Base-by-base conservation (phyloP, 35 echinoderm and acorn worm genomes). In the Patiria miniata region DNA sequence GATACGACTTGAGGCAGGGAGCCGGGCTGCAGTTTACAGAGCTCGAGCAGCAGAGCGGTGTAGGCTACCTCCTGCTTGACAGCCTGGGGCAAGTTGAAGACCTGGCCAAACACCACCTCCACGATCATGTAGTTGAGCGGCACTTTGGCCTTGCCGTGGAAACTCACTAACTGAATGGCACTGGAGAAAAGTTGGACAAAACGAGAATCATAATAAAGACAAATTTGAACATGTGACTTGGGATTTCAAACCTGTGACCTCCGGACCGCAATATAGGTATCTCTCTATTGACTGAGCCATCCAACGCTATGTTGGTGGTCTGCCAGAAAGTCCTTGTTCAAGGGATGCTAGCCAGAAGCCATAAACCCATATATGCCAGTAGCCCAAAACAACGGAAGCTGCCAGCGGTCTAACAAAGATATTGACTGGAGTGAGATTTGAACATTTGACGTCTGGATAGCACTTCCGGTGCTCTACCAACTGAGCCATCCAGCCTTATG, bases 1-100 rank as follows among this genome's bases (percentile, higher is more conserved):
- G 89, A 95, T 91, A 98, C 95, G 78, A 98, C 95, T 98, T 98
- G 95, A 42, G 95, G 95, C 16, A 98, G 82, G 18, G 92, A 94
- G 15, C 91, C 81, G 37, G 95, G 95, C 53, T 98, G 95, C 22
- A 94, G 88, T 69, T 98, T 98, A 81, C 95, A 98, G 9, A 98
- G 86, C 78, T 98, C 95, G 84, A 94, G 47, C 65, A 94, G 82
- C 39, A 98, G 65, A 36, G 92, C 37, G 17, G 93, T 87, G 59
- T 99, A 92, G 51, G 89, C 82, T 8, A 92, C 86, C 38, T 94
- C 93, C 29, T 90, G 68, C 78, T 81, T 85, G 7, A 69, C 51
- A 18, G 92, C 28, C 16, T 86, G 57, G 21, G 96, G 96, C 19
- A 99, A 59, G 58, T 68, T 68, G 42, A 99, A 99, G 37, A 99